phyloP scores from a whole-genome alignment of 2,888 invertebrate genomes.

The Mellilla xanthometata region DNA sequence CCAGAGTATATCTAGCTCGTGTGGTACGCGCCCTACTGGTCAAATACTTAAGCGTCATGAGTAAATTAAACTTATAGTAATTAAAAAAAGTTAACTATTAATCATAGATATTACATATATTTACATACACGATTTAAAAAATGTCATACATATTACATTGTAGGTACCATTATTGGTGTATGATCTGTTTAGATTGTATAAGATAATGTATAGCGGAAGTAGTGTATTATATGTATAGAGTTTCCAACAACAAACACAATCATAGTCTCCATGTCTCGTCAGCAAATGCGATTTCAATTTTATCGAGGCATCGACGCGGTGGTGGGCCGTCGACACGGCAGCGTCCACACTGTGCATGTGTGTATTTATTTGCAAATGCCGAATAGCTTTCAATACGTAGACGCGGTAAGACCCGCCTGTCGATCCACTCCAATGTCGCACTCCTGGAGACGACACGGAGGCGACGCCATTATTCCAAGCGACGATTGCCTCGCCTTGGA shows the following conservation, averaged over 20 bases:
- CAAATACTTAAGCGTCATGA: too few relatives aligned
- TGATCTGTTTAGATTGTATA: too few relatives aligned
- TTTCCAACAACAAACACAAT: constrained; percentile 47
- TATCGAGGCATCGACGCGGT: constrained; percentile 59
- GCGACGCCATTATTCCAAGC: constrained; percentile 69
- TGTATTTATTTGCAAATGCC: constrained; percentile 80
- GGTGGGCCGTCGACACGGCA: constrained; percentile 43
- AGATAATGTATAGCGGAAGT: too few relatives aligned
- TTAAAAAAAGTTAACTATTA: too few relatives aligned
- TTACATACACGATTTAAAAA: too few relatives aligned
- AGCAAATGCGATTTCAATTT: constrained; percentile 77
- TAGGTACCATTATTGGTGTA: too few relatives aligned
- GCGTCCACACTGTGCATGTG: constrained; percentile 57
- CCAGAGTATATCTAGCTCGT: too few relatives aligned
- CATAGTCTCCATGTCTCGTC: constrained; percentile 54
- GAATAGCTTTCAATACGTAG: constrained; percentile 80
- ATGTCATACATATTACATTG: too few relatives aligned
- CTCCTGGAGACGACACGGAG: constrained; percentile 67
- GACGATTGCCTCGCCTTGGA: constrained; percentile 70
- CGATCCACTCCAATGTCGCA: constrained; percentile 78
- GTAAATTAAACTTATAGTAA: too few relatives aligned
- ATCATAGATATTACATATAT: too few relatives aligned
- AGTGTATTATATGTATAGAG: background rate
- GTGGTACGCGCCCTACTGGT: too few relatives aligned
- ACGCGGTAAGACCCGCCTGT: constrained; percentile 73